Evolutionary conservation across 2,113 vertebrate genomes (phyloP).

Genomic region (Epinephelus lanceolatus): DNA sequence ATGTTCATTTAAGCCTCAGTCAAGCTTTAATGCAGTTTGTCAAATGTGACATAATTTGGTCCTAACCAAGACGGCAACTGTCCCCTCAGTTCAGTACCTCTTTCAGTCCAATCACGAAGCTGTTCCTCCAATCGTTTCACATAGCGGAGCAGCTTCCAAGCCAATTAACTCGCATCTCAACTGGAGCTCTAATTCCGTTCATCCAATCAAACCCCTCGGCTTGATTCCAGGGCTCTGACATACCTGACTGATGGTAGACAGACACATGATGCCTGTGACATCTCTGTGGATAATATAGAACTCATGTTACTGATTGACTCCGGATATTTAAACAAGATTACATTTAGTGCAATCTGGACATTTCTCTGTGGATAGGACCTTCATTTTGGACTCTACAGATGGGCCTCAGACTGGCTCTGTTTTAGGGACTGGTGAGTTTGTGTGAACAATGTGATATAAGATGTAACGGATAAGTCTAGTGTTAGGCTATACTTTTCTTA

Average conservation of each 20-base stretch:
- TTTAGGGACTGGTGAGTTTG: slow-evolving; percentile 12
- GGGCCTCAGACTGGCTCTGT: slow-evolving; percentile 26
- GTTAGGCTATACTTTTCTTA: slow-evolving; percentile 25
- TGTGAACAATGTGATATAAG: slow-evolving; percentile 52
- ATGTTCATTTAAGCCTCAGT: neutral
- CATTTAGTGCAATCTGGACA: slow-evolving; percentile 16
- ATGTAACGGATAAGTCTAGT: slow-evolving; percentile 12
- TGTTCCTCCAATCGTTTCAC: slow-evolving; percentile 41
- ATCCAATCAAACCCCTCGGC: slow-evolving; percentile 61
- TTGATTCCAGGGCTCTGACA: neutral
- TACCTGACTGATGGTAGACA: slow-evolving; percentile 1
- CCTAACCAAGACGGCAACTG: neutral
- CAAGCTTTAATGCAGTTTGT: neutral
- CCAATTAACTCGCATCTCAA: slow-evolving; percentile 58
- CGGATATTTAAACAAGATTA: slow-evolving; percentile 3
- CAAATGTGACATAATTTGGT: neutral
- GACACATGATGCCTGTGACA: slow-evolving; percentile 31
- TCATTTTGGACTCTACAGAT: slow-evolving; percentile 12
- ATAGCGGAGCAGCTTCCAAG: slow-evolving; percentile 24
- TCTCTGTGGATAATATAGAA: slow-evolving; percentile 11
- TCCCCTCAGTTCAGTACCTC: neutral
- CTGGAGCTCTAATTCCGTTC: slow-evolving; percentile 55
- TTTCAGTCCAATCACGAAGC: slow-evolving; percentile 20
- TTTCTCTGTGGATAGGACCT: slow-evolving; percentile 29
- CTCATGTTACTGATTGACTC: neutral